Conservation (phyloP, 64 coral and sea anemone genomes). For the Montipora foliosa region DNA sequence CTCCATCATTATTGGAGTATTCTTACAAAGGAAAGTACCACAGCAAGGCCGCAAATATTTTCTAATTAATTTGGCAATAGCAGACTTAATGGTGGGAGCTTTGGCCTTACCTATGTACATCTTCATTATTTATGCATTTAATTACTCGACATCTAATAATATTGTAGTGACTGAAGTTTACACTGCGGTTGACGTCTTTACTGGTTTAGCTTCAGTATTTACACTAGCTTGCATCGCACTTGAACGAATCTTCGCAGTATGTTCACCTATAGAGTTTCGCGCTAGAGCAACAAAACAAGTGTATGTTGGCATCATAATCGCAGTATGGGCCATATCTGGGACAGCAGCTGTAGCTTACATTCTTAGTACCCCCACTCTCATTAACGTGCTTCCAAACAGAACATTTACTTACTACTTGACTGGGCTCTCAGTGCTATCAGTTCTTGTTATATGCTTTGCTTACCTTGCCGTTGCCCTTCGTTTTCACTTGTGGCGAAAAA, state of each 20-base stretch:
- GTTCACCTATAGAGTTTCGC: conserved; percentile 60
- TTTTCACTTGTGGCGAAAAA: conserved; percentile 58
- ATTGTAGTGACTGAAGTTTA: conserved; percentile 42
- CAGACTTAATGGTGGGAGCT: conserved; percentile 76
- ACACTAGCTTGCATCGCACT: conserved; percentile 82
- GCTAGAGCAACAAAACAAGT: background rate
- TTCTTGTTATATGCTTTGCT: conserved; percentile 55
- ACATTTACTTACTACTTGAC: conserved; percentile 74
- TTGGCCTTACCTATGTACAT: conserved; percentile 79
- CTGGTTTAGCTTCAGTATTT: conserved; percentile 83
- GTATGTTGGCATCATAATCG: conserved; percentile 39
- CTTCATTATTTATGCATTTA: conserved; percentile 48
- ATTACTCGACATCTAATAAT: conserved; percentile 1
- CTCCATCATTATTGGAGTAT: conserved; percentile 58
- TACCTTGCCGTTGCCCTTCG: conserved; percentile 76
- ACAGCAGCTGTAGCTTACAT: conserved; percentile 53
- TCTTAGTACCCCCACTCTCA: conserved; percentile 22
- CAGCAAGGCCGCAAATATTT: conserved; percentile 63
- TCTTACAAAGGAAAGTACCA: conserved; percentile 55
- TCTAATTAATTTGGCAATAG: conserved; percentile 73
- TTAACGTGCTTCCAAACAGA: conserved; percentile 1
- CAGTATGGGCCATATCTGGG: conserved; percentile 62
- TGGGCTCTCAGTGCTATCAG: conserved; percentile 71
- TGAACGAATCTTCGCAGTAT: conserved; percentile 76
- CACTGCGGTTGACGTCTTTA: conserved; percentile 73